Base-by-base conservation (phyloP, 2,888 invertebrate species). In the Microctonus hyperodae region DNA sequence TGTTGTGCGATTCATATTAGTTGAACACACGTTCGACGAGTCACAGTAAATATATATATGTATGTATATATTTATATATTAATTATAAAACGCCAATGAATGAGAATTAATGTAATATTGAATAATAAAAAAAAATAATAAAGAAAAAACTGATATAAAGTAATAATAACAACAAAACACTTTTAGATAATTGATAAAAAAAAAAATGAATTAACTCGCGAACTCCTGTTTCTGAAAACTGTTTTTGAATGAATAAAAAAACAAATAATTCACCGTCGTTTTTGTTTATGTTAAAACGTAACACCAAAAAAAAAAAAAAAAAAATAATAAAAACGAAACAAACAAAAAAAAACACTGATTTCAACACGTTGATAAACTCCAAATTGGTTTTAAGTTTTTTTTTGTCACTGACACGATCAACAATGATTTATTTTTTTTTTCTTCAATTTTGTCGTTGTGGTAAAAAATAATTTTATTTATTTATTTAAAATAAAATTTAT, bases 1-100 rank as follows among this genome's bases (percentile, higher is more conserved):
- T 59, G 53, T 35, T 63, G 22, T 64, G 51, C 55, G 55, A 48
- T 63, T 44, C 67, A 67, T 67, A 67, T 67, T 67, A 61, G 16
- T 16, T 28, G 31, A n/a, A 50, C 48, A 37, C 51, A 63, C 58
- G 58, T 51, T 63, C 44, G 25, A 56, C 44, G 59, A 51, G 40
- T 20, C 65, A 65, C 65, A 57, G 23, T 62, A 37, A 20, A 25
- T 37, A 10, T n/a, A n/a, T n/a, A n/a, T n/a, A n/a, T n/a, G n/a
- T n/a, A n/a, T n/a, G n/a, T n/a, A n/a, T n/a, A n/a, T n/a, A n/a
- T n/a, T n/a, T 56, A n/a, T 59, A 44, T 20, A 16, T 31, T 16
- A 9, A 50, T 50, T 31, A 16, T 4, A 23, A 55, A 33, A 55
- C 31, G 16, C 20, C 31, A 16, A 33, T 31, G 59, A 57, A n/a